Percentiles rank a stretch among this genome's conserved stretches.
phyloP scores from a whole-genome alignment of 2,797 vertebrate species.

The Diplodus puntazzo region DNA sequence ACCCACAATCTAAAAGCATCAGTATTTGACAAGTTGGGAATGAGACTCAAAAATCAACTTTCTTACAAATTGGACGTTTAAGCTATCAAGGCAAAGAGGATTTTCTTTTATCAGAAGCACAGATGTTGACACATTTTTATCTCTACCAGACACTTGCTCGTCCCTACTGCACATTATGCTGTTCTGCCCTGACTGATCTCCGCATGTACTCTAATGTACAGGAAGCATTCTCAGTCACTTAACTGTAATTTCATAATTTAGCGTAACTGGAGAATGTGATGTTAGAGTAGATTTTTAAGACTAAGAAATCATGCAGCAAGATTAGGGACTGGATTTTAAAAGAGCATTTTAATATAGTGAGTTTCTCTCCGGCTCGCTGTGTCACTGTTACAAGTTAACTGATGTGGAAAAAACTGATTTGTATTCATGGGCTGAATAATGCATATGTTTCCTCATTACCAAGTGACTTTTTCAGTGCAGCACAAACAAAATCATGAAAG shows the following conservation, averaged over 20 bases:
- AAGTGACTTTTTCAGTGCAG: slow-evolving; percentile 8
- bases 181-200: slow-evolving; percentile 38
- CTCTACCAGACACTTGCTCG: no score
- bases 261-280: slow-evolving; percentile 14
- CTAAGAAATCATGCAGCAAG: background rate
- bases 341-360: background rate
- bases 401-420: slow-evolving; percentile 22
- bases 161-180: slow-evolving; percentile 11
- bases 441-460: slow-evolving; percentile 15
- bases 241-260: slow-evolving; percentile 28
- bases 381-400: slow-evolving; percentile 21
- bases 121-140: no score
- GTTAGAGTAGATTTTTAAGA: slow-evolving; percentile 10
- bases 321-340: slow-evolving; percentile 19
- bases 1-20: no score
- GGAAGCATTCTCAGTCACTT: slow-evolving; percentile 20
- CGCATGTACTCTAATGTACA: slow-evolving; percentile 52
- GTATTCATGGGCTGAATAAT: slow-evolving; percentile 27
- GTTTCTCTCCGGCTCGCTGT: slow-evolving; percentile 33
- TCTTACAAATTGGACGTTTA: no score
- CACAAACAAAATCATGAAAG: slow-evolving; percentile 11
- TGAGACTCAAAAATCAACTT: no score
- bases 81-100: no score
- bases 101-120: no score
- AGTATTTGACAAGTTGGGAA: no score